A percentile compares a stretch with the other conserved stretches of the same genome.
These are phyloP conservation scores for Hippocampus guttulatus DNA, from an alignment of 2,113 vertebrate genomes.

Conservation along the genomic window DNA sequence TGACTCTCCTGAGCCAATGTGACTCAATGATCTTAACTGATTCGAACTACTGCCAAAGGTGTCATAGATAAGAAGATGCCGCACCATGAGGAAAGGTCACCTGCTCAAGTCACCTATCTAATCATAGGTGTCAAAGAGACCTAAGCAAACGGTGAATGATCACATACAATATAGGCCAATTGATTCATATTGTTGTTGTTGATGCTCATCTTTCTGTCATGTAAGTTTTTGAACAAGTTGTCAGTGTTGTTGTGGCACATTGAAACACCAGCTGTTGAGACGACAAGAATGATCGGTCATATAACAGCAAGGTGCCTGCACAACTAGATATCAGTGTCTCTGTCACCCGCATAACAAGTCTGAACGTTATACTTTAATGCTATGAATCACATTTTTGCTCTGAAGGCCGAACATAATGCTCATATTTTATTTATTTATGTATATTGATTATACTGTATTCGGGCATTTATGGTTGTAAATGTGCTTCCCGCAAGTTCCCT, in stretches of 20 bases:
- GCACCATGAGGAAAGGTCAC: no score
- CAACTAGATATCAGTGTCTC: background rate
- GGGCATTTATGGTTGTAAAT: background rate
- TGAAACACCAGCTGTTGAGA: background rate
- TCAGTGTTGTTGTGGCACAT: background rate
- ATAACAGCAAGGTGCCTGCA: background rate
- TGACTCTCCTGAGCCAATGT: no score
- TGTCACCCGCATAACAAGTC: background rate
- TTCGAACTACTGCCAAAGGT: no score
- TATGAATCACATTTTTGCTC: background rate
- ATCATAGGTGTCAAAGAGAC: no score
- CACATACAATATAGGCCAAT: no score
- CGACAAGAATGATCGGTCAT: background rate
- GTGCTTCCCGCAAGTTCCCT: background rate
- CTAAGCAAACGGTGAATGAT: no score
- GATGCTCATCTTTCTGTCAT: no score
- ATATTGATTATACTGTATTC: background rate
- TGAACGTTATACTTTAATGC: background rate
- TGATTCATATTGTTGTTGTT: no score
- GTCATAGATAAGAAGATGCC: no score
- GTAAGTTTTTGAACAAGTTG: background rate
- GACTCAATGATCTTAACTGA: no score
- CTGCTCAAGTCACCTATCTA: no score
- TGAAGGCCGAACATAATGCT: background rate
- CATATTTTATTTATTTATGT: background rate